Evolutionary conservation across 2,113 vertebrate species (phyloP).

Genomic region (Noctilio leporinus): DNA sequence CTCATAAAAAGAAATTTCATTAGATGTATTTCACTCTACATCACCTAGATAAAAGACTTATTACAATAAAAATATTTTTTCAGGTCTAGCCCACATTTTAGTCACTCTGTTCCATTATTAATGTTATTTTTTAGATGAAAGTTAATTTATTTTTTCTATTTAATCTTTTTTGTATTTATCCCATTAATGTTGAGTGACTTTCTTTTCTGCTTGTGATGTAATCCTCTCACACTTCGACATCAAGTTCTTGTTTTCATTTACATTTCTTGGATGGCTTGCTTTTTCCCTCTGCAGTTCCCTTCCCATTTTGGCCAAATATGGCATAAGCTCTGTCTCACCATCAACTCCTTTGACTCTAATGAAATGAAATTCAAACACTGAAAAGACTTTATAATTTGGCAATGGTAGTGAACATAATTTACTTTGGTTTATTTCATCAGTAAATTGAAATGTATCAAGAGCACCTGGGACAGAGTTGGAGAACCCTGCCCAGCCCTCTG

Average conservation of each 20-base stretch:
- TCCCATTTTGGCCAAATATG: background rate
- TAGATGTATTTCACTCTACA: background rate
- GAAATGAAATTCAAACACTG: background rate
- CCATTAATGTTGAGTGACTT: background rate
- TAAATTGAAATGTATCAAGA: background rate
- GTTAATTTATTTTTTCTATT: too few relatives aligned
- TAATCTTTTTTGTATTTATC: too few relatives aligned
- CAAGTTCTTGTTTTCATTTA: background rate
- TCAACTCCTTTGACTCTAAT: background rate
- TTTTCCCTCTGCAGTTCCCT: background rate
- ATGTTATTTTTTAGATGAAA: background rate
- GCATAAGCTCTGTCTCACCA: background rate
- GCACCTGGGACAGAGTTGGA: background rate
- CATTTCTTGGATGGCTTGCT: background rate
- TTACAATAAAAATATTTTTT: background rate
- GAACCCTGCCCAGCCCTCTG: background rate
- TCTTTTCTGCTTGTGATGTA: background rate
- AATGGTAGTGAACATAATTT: background rate
- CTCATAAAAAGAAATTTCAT: background rate
- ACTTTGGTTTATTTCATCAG: background rate
- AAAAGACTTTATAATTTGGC: background rate
- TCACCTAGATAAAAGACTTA: background rate
- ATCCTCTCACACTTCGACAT: background rate
- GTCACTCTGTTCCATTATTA: background rate
- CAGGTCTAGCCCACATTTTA: background rate